Percentiles rank a stretch among this genome's conserved stretches.
These are phyloP conservation scores for Ophioderma brevispina DNA, from an alignment of 35 echinoderm and acorn worm species.

Conservation along the genomic window DNA sequence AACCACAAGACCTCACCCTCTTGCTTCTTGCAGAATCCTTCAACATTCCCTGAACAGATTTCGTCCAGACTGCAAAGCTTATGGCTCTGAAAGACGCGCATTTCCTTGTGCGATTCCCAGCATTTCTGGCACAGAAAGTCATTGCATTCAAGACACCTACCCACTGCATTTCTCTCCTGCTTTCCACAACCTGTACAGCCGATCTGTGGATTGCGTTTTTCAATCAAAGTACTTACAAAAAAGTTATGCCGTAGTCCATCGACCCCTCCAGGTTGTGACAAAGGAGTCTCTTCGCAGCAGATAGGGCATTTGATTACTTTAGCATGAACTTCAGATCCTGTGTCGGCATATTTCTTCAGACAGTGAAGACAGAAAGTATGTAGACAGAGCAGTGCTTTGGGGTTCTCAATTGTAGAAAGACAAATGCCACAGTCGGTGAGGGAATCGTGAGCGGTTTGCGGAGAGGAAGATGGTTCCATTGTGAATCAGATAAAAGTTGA, in stretches of 20 bases:
- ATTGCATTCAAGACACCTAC: neutral
- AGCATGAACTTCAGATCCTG: neutral
- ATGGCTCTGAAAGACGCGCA: neutral
- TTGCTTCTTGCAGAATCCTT: neutral
- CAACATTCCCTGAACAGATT: neutral
- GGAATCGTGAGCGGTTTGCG: neutral
- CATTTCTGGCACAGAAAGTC: slow-evolving; percentile 2
- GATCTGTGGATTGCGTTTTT: neutral
- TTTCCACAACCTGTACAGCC: neutral
- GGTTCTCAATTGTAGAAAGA: neutral
- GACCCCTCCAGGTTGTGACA: neutral
- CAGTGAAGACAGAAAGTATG: neutral
- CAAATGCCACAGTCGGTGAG: neutral
- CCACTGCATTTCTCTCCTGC: neutral
- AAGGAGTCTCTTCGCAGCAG: neutral
- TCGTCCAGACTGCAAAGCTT: neutral
- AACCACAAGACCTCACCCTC: neutral
- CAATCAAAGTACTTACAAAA: neutral
- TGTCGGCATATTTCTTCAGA: neutral
- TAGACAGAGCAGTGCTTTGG: neutral
- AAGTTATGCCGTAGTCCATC: neutral
- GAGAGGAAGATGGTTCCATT: too few relatives aligned
- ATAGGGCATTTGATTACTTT: neutral
- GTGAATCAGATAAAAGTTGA: too few relatives aligned
- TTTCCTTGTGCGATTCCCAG: neutral